These are phyloP conservation scores for Meghimatium bilineatum DNA, from an alignment of 2,888 invertebrate genomes.

Conservation along the genomic window DNA sequence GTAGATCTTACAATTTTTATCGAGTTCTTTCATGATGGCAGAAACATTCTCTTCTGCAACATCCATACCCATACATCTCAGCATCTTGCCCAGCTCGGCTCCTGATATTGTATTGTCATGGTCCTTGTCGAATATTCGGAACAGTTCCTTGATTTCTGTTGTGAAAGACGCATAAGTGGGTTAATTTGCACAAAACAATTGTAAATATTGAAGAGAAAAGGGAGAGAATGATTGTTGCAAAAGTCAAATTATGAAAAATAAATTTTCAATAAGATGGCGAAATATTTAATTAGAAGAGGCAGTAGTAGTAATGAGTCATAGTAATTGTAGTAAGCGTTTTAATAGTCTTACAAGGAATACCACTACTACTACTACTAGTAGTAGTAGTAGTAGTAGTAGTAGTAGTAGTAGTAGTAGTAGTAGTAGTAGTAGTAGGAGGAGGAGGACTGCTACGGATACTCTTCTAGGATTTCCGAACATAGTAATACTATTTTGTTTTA, in stretches of 20 bases:
- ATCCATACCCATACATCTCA: constrained; percentile 65
- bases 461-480: no score
- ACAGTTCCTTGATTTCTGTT: constrained; percentile 65
- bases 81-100: constrained; percentile 63
- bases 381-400: constrained; percentile 36
- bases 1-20: constrained; percentile 44
- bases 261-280: no score
- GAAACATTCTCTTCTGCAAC: constrained; percentile 59
- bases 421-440: constrained; percentile 3
- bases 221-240: not conserved
- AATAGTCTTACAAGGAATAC: constrained; percentile 20
- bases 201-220: not conserved
- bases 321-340: not conserved
- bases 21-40: constrained; percentile 61
- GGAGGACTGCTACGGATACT: no score
- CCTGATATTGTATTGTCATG: constrained; percentile 64
- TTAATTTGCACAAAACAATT: no score
- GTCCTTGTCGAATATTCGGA: constrained; percentile 67
- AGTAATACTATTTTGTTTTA: no score
- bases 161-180: not conserved
- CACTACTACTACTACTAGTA: constrained; percentile 14
- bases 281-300: no score
- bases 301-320: no score
- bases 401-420: constrained; percentile 8
- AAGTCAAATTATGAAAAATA: not conserved